Evolutionary conservation across 2,113 vertebrate genomes (phyloP).

Genomic region (Oreochromis aureus): DNA sequence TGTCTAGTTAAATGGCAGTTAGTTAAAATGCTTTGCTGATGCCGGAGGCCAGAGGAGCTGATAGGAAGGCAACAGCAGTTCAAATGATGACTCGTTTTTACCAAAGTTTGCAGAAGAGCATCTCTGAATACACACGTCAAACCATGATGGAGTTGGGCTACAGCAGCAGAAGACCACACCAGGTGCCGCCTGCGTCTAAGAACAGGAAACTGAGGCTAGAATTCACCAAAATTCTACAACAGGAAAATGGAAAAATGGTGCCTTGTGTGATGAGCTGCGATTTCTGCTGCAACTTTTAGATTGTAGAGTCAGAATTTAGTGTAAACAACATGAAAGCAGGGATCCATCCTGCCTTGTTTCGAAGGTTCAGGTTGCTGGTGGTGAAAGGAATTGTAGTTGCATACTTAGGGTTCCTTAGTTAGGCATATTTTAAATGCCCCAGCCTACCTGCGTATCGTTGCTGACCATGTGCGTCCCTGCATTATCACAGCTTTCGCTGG

Average conservation of each 20-base stretch:
- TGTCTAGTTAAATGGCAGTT: not conserved
- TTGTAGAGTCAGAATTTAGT: not conserved
- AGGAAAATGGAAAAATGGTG: not conserved
- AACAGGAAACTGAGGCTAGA: not conserved
- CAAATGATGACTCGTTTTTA: not conserved
- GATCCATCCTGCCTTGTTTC: not conserved
- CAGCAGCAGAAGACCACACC: not conserved
- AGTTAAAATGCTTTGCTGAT: too few relatives aligned
- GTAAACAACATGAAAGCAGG: not conserved
- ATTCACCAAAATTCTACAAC: not conserved
- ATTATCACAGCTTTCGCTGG: too few relatives aligned
- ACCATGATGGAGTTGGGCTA: not conserved
- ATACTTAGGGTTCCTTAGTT: not conserved
- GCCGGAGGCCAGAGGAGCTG: not conserved
- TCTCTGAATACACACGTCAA: not conserved
- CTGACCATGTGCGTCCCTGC: not conserved
- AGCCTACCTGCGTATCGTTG: not conserved
- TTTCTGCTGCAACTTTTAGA: not conserved
- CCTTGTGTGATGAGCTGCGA: not conserved
- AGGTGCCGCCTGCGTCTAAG: not conserved
- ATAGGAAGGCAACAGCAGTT: not conserved
- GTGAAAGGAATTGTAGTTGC: not conserved
- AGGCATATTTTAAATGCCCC: accelerated
- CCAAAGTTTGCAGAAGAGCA: not conserved
- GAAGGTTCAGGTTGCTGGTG: not conserved